A percentile compares a stretch with the other conserved stretches of the same genome.
These are phyloP conservation scores for Pachyseris speciosa DNA, from an alignment of 64 coral and sea anemone species.

Conservation along the genomic window DNA sequence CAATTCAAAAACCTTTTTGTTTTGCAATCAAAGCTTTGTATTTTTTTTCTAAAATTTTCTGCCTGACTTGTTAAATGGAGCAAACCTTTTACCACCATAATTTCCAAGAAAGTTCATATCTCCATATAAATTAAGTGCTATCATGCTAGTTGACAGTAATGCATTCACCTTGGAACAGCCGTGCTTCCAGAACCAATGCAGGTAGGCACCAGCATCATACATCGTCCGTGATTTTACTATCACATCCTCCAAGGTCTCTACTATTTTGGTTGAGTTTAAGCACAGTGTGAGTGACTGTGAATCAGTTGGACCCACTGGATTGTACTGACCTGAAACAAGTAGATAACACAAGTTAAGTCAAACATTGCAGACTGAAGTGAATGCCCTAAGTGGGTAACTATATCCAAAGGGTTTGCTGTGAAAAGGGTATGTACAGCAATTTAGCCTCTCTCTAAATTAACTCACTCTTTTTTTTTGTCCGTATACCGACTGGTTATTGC, in stretches of 20 bases:
- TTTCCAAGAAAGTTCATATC: no score
- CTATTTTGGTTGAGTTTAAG: slow-evolving; percentile 81
- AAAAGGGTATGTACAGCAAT: no score
- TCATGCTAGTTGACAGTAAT: not conserved
- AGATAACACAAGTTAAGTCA: not conserved
- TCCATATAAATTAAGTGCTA: slow-evolving; percentile 11
- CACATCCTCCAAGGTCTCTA: slow-evolving; percentile 56
- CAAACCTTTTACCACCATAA: no score
- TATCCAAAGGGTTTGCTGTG: no score
- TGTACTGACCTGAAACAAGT: slow-evolving; percentile 62
- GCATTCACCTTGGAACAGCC: slow-evolving; percentile 79
- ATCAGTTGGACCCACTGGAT: slow-evolving; percentile 53
- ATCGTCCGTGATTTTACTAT: slow-evolving; percentile 74
- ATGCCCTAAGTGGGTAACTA: no score
- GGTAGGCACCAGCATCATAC: slow-evolving; percentile 85
- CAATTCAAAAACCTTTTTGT: no score
- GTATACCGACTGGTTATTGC: no score
- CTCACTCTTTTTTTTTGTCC: no score
- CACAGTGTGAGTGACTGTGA: slow-evolving; percentile 84
- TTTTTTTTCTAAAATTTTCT: no score
- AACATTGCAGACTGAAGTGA: not conserved
- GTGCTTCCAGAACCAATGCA: slow-evolving; percentile 95
- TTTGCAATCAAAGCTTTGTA: no score
- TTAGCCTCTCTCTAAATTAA: no score
- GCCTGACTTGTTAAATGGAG: no score